These are phyloP conservation scores for Phalacrocorax aristotelis DNA, from an alignment of 2,113 vertebrate genomes.

Conservation along the genomic window DNA sequence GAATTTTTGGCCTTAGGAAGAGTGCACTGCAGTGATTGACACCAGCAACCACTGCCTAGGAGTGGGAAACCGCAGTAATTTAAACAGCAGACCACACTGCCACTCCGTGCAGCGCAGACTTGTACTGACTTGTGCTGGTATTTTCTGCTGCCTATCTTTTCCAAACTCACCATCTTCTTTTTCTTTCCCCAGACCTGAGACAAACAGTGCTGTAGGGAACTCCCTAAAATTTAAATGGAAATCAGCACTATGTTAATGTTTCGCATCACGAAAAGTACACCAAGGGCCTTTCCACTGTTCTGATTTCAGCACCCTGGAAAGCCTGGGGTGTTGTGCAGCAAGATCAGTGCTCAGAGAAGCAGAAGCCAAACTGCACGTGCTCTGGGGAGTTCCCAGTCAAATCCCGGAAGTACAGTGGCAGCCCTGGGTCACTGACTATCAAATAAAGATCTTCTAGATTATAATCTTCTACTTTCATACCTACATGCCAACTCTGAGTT, in stretches of 20 bases:
- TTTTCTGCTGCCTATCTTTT: not conserved
- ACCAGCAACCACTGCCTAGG: not conserved
- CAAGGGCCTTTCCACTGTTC: not conserved
- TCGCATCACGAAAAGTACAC: not conserved
- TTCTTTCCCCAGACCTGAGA: not conserved
- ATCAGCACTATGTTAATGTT: not conserved
- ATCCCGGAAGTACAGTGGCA: not conserved
- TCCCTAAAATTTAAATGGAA: not conserved
- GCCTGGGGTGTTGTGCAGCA: not conserved
- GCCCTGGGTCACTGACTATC: not conserved
- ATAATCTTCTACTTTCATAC: not conserved
- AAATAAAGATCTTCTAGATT: not conserved
- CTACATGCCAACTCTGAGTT: not conserved
- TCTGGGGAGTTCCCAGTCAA: not conserved
- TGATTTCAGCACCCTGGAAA: not conserved
- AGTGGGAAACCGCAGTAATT: not conserved
- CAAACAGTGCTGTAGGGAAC: not conserved
- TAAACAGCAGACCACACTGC: not conserved
- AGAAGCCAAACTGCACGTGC: not conserved
- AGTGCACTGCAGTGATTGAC: not conserved
- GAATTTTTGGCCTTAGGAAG: not conserved
- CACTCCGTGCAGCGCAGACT: not conserved
- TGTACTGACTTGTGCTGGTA: too few relatives aligned
- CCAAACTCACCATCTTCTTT: not conserved
- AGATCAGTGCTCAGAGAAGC: not conserved